Base-by-base conservation (phyloP, 2,113 vertebrate species). In the Mola mola region DNA sequence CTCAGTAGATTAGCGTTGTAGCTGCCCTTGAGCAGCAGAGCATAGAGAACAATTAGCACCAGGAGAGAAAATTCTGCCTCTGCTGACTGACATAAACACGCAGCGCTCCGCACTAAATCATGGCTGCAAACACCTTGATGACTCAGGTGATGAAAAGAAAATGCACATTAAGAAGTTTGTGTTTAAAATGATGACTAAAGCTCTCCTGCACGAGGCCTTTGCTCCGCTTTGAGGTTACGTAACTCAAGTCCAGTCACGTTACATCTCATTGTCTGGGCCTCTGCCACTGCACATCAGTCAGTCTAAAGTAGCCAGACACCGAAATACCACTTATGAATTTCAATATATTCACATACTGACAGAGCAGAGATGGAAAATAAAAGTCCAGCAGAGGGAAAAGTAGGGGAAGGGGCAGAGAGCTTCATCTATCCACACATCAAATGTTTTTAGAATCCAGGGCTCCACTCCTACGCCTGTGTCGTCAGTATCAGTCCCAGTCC, bases 21-120 rank as follows among this genome's bases (percentile, higher is more conserved):
- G 65, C 59, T 77, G 81, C 72, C 87, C 84, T 81, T 83, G 79
- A 49, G 76, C 77, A 64, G 59, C 65, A 48, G 66, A 83, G 82
- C 78, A 82, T 72, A 60, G 74, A 85, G 84, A 82, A 84, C 82
- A 82, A 86, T 88, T 85, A 82, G 69, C 66, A 75, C 66, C 65
- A 68, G 57, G 73, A 67, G 49, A 72, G 65, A 71, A 51, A 49
- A 70, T 66, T 65, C 62, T 56, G 63, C 42, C 60, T 72, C 43
- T 10, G 9, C 28, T 43, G 61, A 38, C 65, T 63, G 44, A 25
- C 42, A 53, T 17, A 57, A 33, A 67, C 8, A 17, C 55, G 38
- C 13, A 13, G 48, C 9, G n/a, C 44, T 59, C 36, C 20, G 8
- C 46, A 52, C 36, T 48, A 43, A 68, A 60, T 67, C 57, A 65